Percentiles rank a stretch among this genome's conserved stretches.
These are phyloP conservation scores for Morpho achilles DNA, from an alignment of 2,888 invertebrate species.

Conservation along the genomic window DNA sequence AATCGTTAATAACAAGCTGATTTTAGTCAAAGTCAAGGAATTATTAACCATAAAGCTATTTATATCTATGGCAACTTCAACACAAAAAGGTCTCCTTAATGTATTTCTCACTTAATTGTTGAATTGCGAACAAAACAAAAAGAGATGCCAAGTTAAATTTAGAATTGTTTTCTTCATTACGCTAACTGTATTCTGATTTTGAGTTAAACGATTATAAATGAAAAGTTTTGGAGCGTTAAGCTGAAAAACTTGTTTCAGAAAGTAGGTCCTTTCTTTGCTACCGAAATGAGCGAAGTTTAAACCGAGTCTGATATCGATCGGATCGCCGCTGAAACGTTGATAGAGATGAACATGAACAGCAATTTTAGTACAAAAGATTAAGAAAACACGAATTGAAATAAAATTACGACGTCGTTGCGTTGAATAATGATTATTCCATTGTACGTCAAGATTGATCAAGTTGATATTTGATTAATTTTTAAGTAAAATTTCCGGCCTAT, in stretches of 20 bases:
- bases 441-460: too few species aligned
- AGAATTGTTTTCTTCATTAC: slow-evolving; percentile 16
- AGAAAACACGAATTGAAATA: background rate
- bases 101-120: background rate
- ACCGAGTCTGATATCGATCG: slow-evolving; percentile 30
- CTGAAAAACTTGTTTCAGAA: slow-evolving; percentile 44
- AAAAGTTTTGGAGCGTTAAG: slow-evolving; percentile 34
- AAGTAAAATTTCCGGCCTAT: too few species aligned
- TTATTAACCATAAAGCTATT: too few species aligned
- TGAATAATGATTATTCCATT: too few species aligned
- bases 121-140: slow-evolving; percentile 15
- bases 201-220: slow-evolving; percentile 36
- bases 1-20: too few species aligned
- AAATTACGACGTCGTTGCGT: background rate
- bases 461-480: too few species aligned
- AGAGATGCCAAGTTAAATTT: slow-evolving; percentile 13
- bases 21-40: too few species aligned
- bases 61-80: too few species aligned
- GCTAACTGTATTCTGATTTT: slow-evolving; percentile 32
- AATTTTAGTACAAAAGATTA: background rate
- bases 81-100: too few species aligned
- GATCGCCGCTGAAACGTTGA: slow-evolving; percentile 22
- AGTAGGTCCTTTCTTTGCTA: slow-evolving; percentile 37
- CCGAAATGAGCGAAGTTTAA: slow-evolving; percentile 45
- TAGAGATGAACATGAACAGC: slow-evolving; percentile 4